These are phyloP conservation scores for Zaprionus camerounensis DNA, from an alignment of 1,140 invertebrate genomes.

Conservation along the genomic window DNA sequence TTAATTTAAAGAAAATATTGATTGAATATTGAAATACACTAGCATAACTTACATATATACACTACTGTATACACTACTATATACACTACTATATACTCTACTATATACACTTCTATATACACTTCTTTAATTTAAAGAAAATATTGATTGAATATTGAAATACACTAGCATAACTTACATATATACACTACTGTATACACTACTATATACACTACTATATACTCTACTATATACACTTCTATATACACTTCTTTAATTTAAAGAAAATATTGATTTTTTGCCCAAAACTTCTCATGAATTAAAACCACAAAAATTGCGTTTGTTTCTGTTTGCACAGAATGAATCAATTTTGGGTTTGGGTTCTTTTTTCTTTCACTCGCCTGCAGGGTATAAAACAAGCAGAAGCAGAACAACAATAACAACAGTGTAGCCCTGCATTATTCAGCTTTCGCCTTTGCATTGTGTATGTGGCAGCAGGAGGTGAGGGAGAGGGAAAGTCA, in stretches of 20 bases:
- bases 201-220: neutral
- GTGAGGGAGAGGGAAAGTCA: neutral
- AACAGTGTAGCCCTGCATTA: slow-evolving; percentile 17
- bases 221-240: too few relatives aligned
- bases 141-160: too few relatives aligned
- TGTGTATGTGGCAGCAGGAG: neutral
- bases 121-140: too few relatives aligned
- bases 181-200: neutral
- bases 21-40: too few relatives aligned
- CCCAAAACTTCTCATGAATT: neutral
- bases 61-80: too few relatives aligned
- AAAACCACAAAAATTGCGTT: neutral
- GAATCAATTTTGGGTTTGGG: neutral
- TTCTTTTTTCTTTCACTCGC: neutral
- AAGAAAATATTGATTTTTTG: slow-evolving; percentile 10
- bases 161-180: too few relatives aligned
- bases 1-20: slow-evolving; percentile 5
- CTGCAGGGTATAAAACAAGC: slow-evolving; percentile 15
- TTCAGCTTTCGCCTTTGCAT: slow-evolving; percentile 10
- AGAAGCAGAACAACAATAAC: neutral
- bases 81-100: neutral
- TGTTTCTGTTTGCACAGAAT: neutral
- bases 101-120: too few relatives aligned
- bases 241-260: neutral
- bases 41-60: neutral